Evolutionary conservation across 2,888 invertebrate species (phyloP), one percentile per base, ranked within the genome.

Genomic region (Ochropleura plecta): DNA sequence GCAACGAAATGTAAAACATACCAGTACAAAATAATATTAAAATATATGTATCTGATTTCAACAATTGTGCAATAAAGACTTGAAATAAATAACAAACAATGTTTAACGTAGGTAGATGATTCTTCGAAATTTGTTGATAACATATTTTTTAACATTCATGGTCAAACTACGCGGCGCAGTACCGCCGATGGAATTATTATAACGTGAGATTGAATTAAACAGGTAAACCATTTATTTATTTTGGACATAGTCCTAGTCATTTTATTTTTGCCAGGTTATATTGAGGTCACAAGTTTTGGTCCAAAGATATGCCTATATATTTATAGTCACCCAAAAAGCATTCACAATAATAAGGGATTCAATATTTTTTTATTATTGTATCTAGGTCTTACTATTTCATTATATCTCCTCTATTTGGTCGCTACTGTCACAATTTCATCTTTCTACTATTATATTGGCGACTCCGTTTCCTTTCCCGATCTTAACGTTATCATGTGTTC

Each of bases 101-200:
- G 16, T 73, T 70, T 20, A 51, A 49, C 64, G 76, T 83, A 71
- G 75, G 73, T 67, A 57, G 70, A 72, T 66, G 53, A 71, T 71
- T 72, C 79, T 62, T 72, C 30, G 73, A 75, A 80, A 64, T 74
- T 81, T 0, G 44, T 80, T 81, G 74, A 77, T 73, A 75, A 64
- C 65, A 64, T 75, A 70, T 66, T 72, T 76, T 73, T 63, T 57
- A 3, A 64, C 53, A 76, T 73, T 85, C 85, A 85, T 75, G 77
- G 76, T 48, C 78, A 80, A 63, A 69, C 76, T 59, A 49, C 46
- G 63, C 48, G 30, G 65, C 73, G 53, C 42, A 57, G 30, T 20
- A 57, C 42, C 20, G 9, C 42, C 20, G 9, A 69, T 48, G 46
- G 46, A 72, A 81, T 77, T 63, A 75, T 67, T 66, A 73, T 46